Conservation (phyloP, 2,113 vertebrate genomes). For the Alligator mississippiensis region DNA sequence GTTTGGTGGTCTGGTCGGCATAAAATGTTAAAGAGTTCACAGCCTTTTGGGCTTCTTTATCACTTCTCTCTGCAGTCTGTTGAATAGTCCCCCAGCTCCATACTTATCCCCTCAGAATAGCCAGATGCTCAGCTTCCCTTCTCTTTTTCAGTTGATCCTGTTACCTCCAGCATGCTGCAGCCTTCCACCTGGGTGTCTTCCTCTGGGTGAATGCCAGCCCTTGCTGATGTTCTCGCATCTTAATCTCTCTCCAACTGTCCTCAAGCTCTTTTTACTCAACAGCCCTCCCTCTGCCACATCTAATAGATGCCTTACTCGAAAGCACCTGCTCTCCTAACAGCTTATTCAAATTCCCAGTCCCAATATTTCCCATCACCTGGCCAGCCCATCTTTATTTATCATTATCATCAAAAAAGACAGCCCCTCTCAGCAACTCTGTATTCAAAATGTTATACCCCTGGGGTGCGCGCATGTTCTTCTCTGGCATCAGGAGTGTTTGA, state of each 20-base stretch:
- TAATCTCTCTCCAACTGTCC: not conserved
- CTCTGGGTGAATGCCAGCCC: not conserved
- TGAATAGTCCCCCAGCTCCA: not conserved
- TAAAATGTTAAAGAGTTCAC: not conserved
- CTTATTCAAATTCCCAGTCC: not conserved
- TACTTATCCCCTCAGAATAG: not conserved
- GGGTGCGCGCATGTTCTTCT: fast-evolving
- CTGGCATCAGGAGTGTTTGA: not conserved
- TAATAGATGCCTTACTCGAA: not conserved
- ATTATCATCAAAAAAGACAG: not conserved
- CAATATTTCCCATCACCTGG: not conserved
- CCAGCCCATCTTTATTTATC: not conserved
- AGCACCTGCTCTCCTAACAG: not conserved
- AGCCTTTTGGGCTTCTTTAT: not conserved
- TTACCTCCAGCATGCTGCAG: too few species aligned
- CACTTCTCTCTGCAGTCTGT: not conserved
- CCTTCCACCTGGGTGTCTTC: not conserved
- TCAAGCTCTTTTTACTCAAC: not conserved
- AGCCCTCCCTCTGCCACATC: not conserved
- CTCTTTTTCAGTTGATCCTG: not conserved
- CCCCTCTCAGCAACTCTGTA: not conserved
- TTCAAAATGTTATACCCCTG: not conserved
- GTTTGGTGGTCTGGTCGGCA: not conserved
- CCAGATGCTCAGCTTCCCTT: too few species aligned
- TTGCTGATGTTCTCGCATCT: not conserved